Evolutionary conservation across 2,888 invertebrate species (phyloP).

Genomic region (Dusona sp.): DNA sequence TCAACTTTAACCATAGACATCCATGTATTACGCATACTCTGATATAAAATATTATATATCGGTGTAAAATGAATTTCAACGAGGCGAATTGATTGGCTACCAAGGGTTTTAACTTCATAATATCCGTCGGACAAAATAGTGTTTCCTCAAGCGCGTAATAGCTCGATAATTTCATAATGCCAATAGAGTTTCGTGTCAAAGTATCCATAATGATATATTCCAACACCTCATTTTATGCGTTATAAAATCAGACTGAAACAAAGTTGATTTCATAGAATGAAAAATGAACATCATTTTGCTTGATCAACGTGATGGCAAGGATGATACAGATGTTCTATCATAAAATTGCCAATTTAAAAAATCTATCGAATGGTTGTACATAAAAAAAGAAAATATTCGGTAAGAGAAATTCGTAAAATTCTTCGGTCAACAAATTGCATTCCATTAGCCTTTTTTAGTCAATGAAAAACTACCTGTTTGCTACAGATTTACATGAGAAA

Average conservation of each 20-base stretch:
- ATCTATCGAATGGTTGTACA: background rate
- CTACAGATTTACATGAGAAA: background rate
- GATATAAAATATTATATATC: background rate
- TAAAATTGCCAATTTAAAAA: background rate
- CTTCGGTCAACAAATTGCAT: background rate
- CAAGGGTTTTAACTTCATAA: constrained; percentile 22
- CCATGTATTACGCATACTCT: background rate
- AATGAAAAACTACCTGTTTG: background rate
- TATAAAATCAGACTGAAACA: constrained; percentile 15
- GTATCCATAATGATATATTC: constrained; percentile 11
- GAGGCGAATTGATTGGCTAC: constrained; percentile 1
- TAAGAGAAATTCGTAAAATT: background rate
- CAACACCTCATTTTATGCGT: background rate
- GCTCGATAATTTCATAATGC: constrained; percentile 35
- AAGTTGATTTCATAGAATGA: constrained; percentile 16
- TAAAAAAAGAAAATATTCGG: background rate
- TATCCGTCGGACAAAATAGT: constrained; percentile 7
- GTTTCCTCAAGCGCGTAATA: constrained; percentile 30
- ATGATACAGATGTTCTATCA: background rate
- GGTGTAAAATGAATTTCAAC: constrained; percentile 3
- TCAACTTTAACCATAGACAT: background rate
- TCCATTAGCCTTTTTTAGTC: background rate
- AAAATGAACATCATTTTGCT: constrained; percentile 21
- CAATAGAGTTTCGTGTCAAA: constrained; percentile 26
- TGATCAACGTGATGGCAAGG: background rate